Evolutionary conservation across 2,797 vertebrate genomes (phyloP), one percentile per base, ranked within the genome.

Genomic region (Diplodus puntazzo): DNA sequence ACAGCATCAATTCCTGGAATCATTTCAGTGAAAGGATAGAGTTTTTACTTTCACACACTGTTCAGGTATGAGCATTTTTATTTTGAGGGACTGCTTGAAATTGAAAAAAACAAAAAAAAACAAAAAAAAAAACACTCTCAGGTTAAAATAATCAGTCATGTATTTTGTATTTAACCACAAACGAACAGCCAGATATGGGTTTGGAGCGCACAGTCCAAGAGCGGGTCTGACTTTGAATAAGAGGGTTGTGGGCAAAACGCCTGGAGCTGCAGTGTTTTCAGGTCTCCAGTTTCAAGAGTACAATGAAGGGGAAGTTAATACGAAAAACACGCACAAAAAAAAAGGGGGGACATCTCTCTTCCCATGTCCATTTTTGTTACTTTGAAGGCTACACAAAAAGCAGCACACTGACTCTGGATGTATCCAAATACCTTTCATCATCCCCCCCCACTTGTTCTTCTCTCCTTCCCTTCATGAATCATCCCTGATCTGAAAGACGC

Each of bases 311-410:
- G 64, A 80, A 71, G 73, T 73, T 80, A 79, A 75, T 78, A 72
- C 34, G 17, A 84, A 84, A 83, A n/a, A 70, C 25, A 49, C 17
- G 46, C 55, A 68, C 13, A 57, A 57, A 54, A 13, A 65, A 69
- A 60, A 66, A 71, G 23, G 65, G 34, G 57, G 71, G 39, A 71
- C 61, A 60, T 71, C 72, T 81, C 62, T 82, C 63, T 54, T 81
- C 83, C 71, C 55, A 46, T 67, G 78, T 77, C 73, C 55, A 65
- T 81, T 75, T 82, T 81, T 49, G 49, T 77, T 80, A 67, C 77
- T 88, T 77, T 88, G 80, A 92, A 84, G 72, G 87, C 84, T 79
- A 88, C 85, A 87, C 78, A 88, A 86, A 87, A 89, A 88, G 82
- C 79, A 91, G 71, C 70, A 80, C 76, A 82, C 69, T 67, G 77